A percentile compares a stretch with the other conserved stretches of the same genome.
These are phyloP conservation scores for Falco berigora DNA, from an alignment of 2,797 vertebrate genomes.

Conservation along the genomic window DNA sequence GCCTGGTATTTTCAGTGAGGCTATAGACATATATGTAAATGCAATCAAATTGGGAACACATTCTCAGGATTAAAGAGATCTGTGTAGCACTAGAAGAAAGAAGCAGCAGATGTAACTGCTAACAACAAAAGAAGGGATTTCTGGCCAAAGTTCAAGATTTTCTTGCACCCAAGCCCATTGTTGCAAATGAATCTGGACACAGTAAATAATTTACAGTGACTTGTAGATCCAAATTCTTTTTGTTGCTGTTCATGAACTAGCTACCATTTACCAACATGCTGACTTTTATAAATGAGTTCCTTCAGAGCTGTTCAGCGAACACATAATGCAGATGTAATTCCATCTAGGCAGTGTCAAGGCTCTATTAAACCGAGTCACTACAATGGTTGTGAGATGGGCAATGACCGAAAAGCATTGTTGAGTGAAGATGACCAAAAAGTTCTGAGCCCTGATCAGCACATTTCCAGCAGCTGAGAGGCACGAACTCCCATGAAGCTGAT, in stretches of 20 bases:
- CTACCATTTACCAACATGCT: not conserved
- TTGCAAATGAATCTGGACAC: not conserved
- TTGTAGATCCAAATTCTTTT: not conserved
- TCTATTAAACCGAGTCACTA: accelerated
- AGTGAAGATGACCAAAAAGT: not conserved
- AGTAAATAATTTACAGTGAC: constrained; percentile 1
- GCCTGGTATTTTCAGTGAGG: constrained; percentile 26
- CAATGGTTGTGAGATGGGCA: not conserved
- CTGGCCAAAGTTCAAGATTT: constrained; percentile 9
- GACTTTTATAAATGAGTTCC: constrained; percentile 1
- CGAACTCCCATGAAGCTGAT: not conserved
- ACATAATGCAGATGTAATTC: not conserved
- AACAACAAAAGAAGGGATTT: constrained; percentile 38
- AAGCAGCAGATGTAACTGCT: constrained; percentile 49
- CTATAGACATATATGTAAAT: constrained; percentile 66
- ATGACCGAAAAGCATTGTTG: accelerated
- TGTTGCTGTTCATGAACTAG: not conserved
- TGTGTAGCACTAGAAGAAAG: constrained; percentile 43
- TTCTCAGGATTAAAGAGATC: constrained; percentile 72
- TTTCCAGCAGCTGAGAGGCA: not conserved
- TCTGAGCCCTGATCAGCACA: not conserved
- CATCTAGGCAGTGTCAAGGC: not conserved
- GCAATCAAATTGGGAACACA: constrained; percentile 64
- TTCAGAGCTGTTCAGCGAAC: not conserved
- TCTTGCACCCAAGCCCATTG: not conserved